Conservation (phyloP, 2,797 vertebrate species). For the Staurois parvus region DNA sequence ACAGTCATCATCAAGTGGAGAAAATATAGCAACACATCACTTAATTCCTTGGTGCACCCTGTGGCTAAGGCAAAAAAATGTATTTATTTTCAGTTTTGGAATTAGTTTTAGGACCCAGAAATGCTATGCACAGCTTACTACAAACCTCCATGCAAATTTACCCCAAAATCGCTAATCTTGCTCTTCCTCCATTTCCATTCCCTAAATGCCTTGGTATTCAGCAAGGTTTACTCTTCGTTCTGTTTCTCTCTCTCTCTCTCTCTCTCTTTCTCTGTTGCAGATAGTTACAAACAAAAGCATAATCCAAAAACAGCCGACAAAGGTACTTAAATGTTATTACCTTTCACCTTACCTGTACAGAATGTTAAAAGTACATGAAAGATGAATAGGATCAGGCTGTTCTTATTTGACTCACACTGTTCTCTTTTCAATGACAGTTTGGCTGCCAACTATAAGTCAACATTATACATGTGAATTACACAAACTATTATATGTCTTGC, state of each 20-base stretch:
- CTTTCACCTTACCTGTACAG: conserved; percentile 64
- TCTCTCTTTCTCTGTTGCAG: conserved; percentile 83
- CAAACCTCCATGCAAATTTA: background rate
- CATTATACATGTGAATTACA: no score
- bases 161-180: background rate
- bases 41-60: background rate
- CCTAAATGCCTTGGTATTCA: conserved; percentile 52
- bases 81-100: background rate
- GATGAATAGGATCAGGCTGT: background rate
- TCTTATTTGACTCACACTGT: background rate
- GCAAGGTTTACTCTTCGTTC: conserved; percentile 70
- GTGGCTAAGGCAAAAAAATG: background rate
- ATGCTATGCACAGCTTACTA: background rate
- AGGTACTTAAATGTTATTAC: conserved; percentile 76
- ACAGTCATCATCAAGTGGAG: no score
- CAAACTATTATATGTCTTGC: no score
- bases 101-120: background rate
- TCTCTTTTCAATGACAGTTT: conserved; percentile 3
- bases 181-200: conserved; percentile 46
- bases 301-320: conserved; percentile 85
- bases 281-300: conserved; percentile 92
- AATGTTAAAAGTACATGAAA: conserved; percentile 16
- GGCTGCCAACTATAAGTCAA: conserved; percentile 2
- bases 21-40: no score
- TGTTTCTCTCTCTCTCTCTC: conserved; percentile 71